phyloP scores from a whole-genome alignment of 2,113 vertebrate species.

The Ceyx cyanopectus region DNA sequence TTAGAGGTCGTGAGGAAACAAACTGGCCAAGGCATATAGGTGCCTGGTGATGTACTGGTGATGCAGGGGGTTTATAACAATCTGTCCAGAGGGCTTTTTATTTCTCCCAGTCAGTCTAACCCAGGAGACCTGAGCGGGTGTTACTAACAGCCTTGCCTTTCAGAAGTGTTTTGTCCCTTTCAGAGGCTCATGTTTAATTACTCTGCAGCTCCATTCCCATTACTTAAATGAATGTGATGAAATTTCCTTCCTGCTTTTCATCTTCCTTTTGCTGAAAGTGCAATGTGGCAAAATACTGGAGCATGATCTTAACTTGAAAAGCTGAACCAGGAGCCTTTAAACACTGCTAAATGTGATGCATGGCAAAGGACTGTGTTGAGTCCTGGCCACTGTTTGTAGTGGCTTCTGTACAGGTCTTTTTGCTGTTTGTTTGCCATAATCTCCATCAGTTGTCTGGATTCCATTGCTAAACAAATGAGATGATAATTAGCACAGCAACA shows the following conservation, averaged over 20 bases:
- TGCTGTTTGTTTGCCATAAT: not conserved
- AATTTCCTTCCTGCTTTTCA: not conserved
- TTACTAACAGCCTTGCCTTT: not conserved
- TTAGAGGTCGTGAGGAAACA: not conserved
- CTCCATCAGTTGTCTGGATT: not conserved
- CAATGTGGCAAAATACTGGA: not conserved
- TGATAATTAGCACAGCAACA: slow-evolving; percentile 52
- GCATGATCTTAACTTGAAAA: not conserved
- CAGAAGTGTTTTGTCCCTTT: not conserved
- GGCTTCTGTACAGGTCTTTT: not conserved
- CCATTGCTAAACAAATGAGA: slow-evolving; percentile 48
- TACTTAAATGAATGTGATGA: not conserved
- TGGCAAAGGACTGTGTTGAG: not conserved
- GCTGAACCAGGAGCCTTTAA: not conserved
- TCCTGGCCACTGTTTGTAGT: not conserved
- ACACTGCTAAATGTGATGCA: not conserved
- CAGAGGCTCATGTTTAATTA: not conserved
- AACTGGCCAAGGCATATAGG: not conserved
- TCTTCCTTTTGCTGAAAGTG: not conserved
- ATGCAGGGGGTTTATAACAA: not conserved
- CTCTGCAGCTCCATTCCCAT: not conserved
- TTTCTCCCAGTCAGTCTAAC: not conserved
- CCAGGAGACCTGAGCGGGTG: not conserved
- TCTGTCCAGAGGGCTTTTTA: not conserved
- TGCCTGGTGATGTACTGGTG: not conserved